Evolutionary conservation across 2,113 vertebrate genomes (phyloP).

Genomic region (Nerophis lumbriciformis): DNA sequence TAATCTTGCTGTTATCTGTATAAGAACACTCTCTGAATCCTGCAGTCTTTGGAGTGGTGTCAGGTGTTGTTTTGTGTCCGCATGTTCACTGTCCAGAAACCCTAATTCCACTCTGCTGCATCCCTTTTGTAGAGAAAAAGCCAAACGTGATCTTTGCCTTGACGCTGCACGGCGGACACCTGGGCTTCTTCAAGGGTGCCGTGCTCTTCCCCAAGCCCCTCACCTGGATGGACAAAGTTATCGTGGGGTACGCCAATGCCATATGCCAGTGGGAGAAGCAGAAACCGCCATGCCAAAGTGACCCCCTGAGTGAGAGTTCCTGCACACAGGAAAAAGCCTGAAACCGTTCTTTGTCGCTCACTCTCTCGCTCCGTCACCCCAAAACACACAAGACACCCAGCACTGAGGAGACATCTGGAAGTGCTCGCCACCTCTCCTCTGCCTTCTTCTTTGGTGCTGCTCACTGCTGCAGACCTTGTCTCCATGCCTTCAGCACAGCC

Average conservation of each 20-base stretch:
- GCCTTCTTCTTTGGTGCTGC: constrained; percentile 53
- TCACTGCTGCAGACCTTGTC: constrained; percentile 13
- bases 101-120: constrained; percentile 15
- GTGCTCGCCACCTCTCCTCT: constrained; percentile 40
- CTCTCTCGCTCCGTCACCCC: constrained; percentile 3
- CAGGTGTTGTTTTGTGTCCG: not conserved
- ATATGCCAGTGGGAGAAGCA: constrained; percentile 96
- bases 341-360: constrained; percentile 13
- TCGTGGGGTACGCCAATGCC: constrained; percentile 88
- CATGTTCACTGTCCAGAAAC: not conserved
- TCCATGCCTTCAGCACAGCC: constrained; percentile 21
- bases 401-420: constrained; percentile 44
- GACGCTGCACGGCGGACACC: constrained; percentile 92
- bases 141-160: constrained; percentile 91
- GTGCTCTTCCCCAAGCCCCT: constrained; percentile 95
- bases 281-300: constrained; percentile 85
- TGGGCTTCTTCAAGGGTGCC: constrained; percentile 97
- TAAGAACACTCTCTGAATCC: constrained; percentile 19
- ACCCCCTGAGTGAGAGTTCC: constrained; percentile 41
- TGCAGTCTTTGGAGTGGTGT: not conserved
- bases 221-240: constrained; percentile 99
- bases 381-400: constrained; percentile 17
- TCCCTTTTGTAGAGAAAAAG: constrained; percentile 78
- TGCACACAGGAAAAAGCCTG: constrained; percentile 61
- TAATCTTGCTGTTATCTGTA: constrained; percentile 29